Base-by-base conservation (phyloP, 2,113 vertebrate genomes). In the Trichomycterus rosablanca region DNA sequence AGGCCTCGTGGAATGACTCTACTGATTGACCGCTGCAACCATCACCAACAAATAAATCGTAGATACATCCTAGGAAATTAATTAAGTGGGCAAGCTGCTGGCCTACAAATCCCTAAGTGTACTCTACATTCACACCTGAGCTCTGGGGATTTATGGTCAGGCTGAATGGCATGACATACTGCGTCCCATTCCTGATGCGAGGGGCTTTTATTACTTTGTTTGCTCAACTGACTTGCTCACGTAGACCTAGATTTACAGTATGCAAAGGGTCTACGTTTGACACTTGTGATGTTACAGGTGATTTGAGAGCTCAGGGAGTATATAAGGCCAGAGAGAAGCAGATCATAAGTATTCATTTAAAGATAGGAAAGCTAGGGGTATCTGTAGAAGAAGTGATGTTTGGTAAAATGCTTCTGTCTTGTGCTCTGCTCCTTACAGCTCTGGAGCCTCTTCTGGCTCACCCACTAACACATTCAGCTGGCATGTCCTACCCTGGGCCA, bases 401-500 rank as follows among this genome's bases (percentile, higher is more conserved):
- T 60, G 59, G 67, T 39, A 79, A 70, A 61, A 16, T 67, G 2
- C 42, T 72, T 15, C 40, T 76, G 45, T 63, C 40, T 44, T 76
- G 69, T 18, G 30, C 61, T 52, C 44, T 79, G 24, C 37, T 79
- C 20, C 45, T 79, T 8, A 2, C 30, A n/a, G 6, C 54, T 24
- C 37, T 66, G 2, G 67, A 66, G 26, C 60, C 58, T 49, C 59
- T 74, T 34, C 44, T 70, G 15, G 30, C 68, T 1, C 73, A 75
- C 44, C 77, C 77, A 9, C n/a, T 73, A 54, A 44, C 65, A 55
- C 68, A 70, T 22, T 52, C 69, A 10, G 20, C 30, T 2, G 72
- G 71, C 28, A 70, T 74, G 63, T 63, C 61, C 50, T 79, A 71
- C 64, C 22, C 56, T 7, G 51, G 66, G n/a, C 71, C 73, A 28